Evolutionary conservation across 2,888 invertebrate species (phyloP).

Genomic region (Melieria picta): DNA sequence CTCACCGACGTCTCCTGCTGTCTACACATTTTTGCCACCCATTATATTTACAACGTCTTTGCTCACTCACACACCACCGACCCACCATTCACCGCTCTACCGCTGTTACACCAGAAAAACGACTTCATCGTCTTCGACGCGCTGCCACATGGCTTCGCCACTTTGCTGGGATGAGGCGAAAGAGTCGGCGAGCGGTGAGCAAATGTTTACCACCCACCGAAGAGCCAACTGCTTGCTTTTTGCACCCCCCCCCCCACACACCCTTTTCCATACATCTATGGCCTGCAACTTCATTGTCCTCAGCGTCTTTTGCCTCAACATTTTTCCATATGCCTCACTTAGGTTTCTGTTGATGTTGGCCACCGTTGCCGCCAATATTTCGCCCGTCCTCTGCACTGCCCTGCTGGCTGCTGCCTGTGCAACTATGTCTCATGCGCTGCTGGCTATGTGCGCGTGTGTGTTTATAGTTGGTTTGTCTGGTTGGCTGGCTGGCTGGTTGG

Average conservation of each 20-base stretch:
- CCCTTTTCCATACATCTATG: no score
- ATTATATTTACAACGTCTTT: no score
- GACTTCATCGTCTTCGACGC: no score
- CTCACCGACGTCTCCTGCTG: no score
- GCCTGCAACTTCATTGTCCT: not conserved
- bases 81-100: no score
- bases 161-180: no score
- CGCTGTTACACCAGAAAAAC: no score
- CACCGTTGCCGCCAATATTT: not conserved
- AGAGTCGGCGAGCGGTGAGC: no score
- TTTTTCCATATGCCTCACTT: conserved; percentile 2
- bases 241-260: not conserved
- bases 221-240: not conserved
- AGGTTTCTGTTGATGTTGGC: conserved; percentile 25
- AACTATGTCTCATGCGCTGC: conserved; percentile 34
- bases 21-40: no score
- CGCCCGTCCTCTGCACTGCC: conserved; percentile 13
- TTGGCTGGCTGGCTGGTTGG: conserved; percentile 14
- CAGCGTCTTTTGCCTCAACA: not conserved
- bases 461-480: conserved; percentile 26
- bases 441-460: conserved; percentile 29
- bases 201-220: not conserved
- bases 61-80: no score
- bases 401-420: conserved; percentile 5
- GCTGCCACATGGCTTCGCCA: no score